A percentile compares a stretch with the other conserved stretches of the same genome.
phyloP scores from a whole-genome alignment of 2,797 vertebrate species.

The Aphelocoma californica region DNA sequence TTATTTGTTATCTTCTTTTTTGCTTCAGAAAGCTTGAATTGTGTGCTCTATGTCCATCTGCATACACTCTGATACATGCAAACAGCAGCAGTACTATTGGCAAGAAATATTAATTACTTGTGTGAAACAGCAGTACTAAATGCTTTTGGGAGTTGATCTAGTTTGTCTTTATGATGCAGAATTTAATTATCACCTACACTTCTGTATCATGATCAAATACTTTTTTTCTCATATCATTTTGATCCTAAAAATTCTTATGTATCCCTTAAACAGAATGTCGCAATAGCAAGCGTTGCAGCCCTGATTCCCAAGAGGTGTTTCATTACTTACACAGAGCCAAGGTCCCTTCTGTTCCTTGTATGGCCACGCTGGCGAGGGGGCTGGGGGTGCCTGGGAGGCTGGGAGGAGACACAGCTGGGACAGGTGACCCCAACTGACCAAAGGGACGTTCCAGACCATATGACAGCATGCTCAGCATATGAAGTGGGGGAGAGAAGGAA shows the following conservation, averaged over 20 bases:
- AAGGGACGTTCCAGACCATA: not conserved
- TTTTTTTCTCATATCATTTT: not conserved
- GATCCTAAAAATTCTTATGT: not conserved
- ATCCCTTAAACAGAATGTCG: not conserved
- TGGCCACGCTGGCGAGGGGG: not conserved
- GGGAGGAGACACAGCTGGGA: not conserved
- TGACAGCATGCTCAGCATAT: fast-evolving
- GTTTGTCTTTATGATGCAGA: not conserved
- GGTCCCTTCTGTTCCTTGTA: not conserved
- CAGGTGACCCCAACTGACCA: not conserved
- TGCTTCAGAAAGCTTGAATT: not conserved
- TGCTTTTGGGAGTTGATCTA: not conserved
- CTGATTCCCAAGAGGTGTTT: not conserved
- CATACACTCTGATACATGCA: not conserved
- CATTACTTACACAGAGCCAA: not conserved
- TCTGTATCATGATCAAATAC: not conserved
- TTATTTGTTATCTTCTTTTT: not conserved
- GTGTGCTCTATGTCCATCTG: not conserved
- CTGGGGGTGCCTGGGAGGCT: not conserved
- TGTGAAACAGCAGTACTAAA: not conserved
- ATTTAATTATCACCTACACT: not conserved
- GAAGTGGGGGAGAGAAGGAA: not conserved
- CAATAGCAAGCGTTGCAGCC: not conserved
- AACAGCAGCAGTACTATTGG: not conserved
- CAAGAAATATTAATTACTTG: not conserved